A percentile compares a stretch with the other conserved stretches of the same genome.
Conservation (phyloP, 2,113 vertebrate genomes). For the Hiodon alosoides region DNA sequence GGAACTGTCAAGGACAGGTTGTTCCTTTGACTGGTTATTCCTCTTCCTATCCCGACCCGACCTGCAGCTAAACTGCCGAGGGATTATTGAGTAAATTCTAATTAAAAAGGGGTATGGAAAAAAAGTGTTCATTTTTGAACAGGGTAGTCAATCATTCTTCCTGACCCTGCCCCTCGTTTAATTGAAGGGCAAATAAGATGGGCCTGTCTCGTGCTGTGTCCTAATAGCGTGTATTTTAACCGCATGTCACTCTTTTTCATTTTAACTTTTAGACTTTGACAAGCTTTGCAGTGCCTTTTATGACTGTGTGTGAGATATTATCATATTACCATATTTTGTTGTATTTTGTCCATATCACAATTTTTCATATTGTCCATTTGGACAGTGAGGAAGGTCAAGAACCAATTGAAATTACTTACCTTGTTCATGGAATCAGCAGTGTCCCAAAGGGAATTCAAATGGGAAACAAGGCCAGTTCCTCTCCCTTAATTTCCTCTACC, state of each 20-base stretch:
- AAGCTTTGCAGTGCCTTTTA: conserved; percentile 29
- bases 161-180: conserved; percentile 51
- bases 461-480: no score
- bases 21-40: no score
- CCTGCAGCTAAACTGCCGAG: no score
- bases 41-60: no score
- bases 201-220: conserved; percentile 37
- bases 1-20: no score
- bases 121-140: conserved; percentile 51
- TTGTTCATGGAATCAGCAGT: no score
- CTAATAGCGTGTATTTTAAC: conserved; percentile 32
- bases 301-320: conserved; percentile 22
- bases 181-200: conserved; percentile 53
- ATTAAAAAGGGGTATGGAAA: conserved; percentile 10
- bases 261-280: conserved; percentile 19
- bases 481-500: no score
- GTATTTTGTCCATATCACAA: not conserved
- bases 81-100: not conserved
- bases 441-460: no score
- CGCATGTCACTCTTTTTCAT: conserved; percentile 29
- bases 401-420: no score
- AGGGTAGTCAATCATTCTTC: conserved; percentile 55
- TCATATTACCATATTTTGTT: not conserved
- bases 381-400: no score
- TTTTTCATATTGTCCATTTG: not conserved